Conservation (phyloP, 2,113 vertebrate species). For the Hydropotes inermis region DNA sequence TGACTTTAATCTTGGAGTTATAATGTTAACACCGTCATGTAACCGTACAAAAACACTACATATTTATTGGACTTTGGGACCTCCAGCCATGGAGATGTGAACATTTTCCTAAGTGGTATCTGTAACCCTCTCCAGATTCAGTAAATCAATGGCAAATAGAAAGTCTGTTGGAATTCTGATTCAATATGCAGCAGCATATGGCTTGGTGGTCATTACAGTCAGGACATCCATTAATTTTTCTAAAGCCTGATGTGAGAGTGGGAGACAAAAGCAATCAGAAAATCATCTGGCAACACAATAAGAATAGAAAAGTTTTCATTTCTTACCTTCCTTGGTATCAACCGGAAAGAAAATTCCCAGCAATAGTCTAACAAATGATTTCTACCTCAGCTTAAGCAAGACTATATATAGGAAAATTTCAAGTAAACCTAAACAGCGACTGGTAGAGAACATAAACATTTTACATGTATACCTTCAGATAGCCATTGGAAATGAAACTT, state of each 20-base stretch:
- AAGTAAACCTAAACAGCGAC: neutral
- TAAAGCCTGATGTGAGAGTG: constrained; percentile 22
- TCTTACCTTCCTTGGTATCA: neutral
- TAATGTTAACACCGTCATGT: constrained; percentile 36
- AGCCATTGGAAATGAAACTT: neutral
- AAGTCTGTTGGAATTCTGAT: constrained; percentile 38
- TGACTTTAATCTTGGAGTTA: constrained; percentile 66
- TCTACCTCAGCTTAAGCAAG: neutral
- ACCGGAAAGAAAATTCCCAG: neutral
- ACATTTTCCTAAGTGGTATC: constrained; percentile 47
- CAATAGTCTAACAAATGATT: neutral
- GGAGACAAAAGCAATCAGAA: neutral
- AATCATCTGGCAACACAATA: neutral
- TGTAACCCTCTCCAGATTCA: constrained; percentile 39
- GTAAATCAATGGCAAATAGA: constrained; percentile 8
- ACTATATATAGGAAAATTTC: neutral
- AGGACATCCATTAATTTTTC: constrained; percentile 32
- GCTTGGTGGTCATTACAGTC: constrained; percentile 29
- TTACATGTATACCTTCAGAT: neutral
- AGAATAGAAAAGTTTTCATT: constrained; percentile 16
- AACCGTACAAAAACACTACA: constrained; percentile 55
- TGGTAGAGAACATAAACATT: neutral
- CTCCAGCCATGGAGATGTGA: constrained; percentile 35
- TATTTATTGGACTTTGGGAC: constrained; percentile 51
- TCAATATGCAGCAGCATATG: constrained; percentile 47